Conservation (phyloP, 2,113 vertebrate species). For the Eublepharis macularius region DNA sequence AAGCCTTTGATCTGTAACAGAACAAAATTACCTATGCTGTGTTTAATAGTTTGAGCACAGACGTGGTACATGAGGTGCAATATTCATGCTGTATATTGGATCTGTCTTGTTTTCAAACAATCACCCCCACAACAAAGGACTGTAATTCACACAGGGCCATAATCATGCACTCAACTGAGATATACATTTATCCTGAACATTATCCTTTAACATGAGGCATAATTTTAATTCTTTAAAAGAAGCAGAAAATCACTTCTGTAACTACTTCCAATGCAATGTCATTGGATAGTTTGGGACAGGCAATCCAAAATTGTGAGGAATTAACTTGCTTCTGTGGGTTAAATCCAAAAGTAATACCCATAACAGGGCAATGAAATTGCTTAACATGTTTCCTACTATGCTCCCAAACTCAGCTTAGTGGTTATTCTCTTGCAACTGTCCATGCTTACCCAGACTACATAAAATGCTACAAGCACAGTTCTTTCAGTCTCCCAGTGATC, state of each 20-base stretch:
- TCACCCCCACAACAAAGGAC: no score
- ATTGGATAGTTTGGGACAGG: no score
- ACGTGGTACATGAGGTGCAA: neutral
- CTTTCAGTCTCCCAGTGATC: neutral
- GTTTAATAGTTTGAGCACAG: neutral
- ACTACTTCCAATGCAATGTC: no score
- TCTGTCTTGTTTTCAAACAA: neutral
- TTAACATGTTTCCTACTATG: neutral
- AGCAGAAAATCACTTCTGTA: no score
- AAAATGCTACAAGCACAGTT: neutral
- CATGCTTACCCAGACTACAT: no score
- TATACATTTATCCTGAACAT: no score
- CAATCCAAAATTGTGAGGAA: neutral
- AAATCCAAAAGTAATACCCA: neutral
- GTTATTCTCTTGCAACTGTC: neutral
- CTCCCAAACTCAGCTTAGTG: neutral
- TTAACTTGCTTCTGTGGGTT: neutral
- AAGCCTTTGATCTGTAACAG: constrained; percentile 91
- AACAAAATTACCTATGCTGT: constrained; percentile 35
- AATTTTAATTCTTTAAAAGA: no score
- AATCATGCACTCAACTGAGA: no score
- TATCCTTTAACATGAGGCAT: no score
- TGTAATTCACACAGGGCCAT: no score
- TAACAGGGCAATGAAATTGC: neutral
- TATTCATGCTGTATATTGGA: neutral